Evolutionary conservation across 2,797 vertebrate genomes (phyloP), one percentile per base, ranked within the genome.

Genomic region (Characodon lateralis): DNA sequence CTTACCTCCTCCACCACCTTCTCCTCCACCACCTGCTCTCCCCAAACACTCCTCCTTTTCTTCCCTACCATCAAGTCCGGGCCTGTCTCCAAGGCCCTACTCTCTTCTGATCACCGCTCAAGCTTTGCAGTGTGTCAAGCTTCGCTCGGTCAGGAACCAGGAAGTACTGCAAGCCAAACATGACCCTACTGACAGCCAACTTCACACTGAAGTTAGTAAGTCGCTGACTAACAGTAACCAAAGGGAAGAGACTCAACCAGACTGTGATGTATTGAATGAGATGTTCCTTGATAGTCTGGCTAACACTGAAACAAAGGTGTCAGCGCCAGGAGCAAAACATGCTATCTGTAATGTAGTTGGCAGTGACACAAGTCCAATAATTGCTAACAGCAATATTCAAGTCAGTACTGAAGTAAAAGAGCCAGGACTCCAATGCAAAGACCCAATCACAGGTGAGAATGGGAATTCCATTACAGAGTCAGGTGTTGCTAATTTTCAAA

Each of bases 61-160:
- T 3, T 56, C 77, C 24, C 9, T 20, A 6, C 51, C 2, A 28
- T 20, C 66, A 66, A 50, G 46, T 55, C 65, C 18, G 0, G 14
- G 3, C 0, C 31, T 9, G 20, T 83, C 73, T 71, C 73, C 51
- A n/a, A 93, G 3, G 0, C n/a, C 89, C 83, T 35, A 83, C 78
- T 41, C 92, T 88, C 96, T 95, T n/a, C 85, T 97, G 79, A 94
- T 99, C 82, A 98, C 97, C 28, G 82, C 97, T 0, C 94, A 96
- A 72, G 97, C 93, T 0, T 83, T 99, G 82, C 96, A 97, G 91
- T 93, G 89, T 76, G 91, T 99, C 43, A 97, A 96, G 70, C 90
- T 99, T 86, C 95, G 95, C 85, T 96, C 96, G 0, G 89, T 97
- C 86, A 96, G 89, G 74, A 95, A 93, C 88, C 83, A 73, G 0